These are phyloP conservation scores for Clarias magur DNA, from an alignment of 2,113 vertebrate species.

Conservation along the genomic window DNA sequence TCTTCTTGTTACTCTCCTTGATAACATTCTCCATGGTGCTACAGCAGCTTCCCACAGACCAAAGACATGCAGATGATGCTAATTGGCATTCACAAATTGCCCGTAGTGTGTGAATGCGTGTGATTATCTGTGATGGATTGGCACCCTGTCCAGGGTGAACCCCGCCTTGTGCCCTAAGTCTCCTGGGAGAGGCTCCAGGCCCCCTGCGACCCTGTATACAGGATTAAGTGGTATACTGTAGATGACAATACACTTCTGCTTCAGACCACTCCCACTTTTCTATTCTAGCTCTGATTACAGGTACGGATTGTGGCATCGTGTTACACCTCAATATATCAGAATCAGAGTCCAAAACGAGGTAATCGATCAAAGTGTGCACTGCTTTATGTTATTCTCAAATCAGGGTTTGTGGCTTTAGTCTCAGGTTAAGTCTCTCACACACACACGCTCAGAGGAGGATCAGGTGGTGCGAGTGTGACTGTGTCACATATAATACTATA, in stretches of 20 bases:
- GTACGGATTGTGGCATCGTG: neutral
- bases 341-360: neutral
- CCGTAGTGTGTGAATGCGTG: no score
- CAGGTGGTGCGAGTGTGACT: conserved; percentile 25
- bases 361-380: neutral
- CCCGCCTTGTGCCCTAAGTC: no score
- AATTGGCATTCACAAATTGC: no score
- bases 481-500: neutral
- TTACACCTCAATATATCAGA: neutral
- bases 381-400: neutral
- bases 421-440: neutral
- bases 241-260: neutral
- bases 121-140: no score
- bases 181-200: no score
- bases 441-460: neutral
- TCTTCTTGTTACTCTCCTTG: no score
- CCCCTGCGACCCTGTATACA: no score
- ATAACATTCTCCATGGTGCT: no score
- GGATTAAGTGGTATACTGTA: no score
- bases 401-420: neutral
- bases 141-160: no score
- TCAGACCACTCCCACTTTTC: neutral
- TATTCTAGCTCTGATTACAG: neutral
- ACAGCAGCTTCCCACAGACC: no score
- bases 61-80: no score